A percentile compares a stretch with the other conserved stretches of the same genome.
Evolutionary conservation across 1,140 invertebrate species (phyloP).

Genomic region (Diorhabda elongata): DNA sequence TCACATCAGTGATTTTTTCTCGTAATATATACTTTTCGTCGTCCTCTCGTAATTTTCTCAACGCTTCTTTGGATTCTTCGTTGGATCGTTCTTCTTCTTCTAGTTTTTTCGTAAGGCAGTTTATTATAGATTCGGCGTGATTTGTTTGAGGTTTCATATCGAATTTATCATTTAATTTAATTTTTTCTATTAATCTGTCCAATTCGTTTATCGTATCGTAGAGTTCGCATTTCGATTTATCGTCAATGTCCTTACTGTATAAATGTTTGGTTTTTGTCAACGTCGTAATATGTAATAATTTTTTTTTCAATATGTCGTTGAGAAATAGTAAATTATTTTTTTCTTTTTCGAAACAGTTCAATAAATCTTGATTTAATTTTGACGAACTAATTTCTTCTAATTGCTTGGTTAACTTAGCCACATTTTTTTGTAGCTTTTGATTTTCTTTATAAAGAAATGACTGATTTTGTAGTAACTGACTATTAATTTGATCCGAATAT

Average conservation of each 20-base stretch:
- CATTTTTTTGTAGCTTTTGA: constrained; percentile 26
- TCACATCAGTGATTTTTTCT: constrained; percentile 28
- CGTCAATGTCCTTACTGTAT: background rate
- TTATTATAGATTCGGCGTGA: constrained; percentile 14
- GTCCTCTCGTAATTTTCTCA: constrained; percentile 25
- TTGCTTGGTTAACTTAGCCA: constrained; percentile 23
- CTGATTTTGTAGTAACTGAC: constrained; percentile 28
- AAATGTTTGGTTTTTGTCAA: no score
- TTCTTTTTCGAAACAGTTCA: constrained; percentile 23
- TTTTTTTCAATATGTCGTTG: constrained; percentile 27
- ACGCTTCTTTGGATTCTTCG: constrained; percentile 24
- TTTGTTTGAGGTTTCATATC: constrained; percentile 23
- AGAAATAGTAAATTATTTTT: constrained; percentile 23
- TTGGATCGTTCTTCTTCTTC: constrained; percentile 26
- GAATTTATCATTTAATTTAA: constrained; percentile 23
- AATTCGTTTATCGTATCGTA: constrained; percentile 26
- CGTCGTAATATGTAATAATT: no score
- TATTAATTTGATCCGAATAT: constrained; percentile 9
- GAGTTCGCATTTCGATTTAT: constrained; percentile 23
- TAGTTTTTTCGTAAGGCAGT: constrained; percentile 21
- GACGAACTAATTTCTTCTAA: constrained; percentile 21
- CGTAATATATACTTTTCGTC: constrained; percentile 28
- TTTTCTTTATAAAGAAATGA: constrained; percentile 29
- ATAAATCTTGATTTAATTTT: constrained; percentile 22
- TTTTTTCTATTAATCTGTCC: constrained; percentile 22